Conservation (phyloP, 1,140 invertebrate species). For the Solenopsis fugax region DNA sequence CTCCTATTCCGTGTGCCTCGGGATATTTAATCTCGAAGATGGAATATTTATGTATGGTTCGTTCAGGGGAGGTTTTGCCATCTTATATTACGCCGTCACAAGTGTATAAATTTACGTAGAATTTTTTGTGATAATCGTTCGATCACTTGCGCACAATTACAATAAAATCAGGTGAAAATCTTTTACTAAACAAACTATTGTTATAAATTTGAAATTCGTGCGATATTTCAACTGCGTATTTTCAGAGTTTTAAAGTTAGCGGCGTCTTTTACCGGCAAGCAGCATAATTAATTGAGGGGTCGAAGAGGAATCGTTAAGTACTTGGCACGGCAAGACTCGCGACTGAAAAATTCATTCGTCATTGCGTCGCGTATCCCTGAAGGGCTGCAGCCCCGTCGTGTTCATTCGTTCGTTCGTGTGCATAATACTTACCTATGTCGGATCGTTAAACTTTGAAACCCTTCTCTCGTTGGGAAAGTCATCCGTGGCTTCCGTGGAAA, state of each 20-base stretch:
- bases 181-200: not conserved
- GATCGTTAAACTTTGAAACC: slow-evolving; percentile 64
- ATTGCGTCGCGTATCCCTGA: slow-evolving; percentile 28
- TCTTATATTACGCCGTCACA: not conserved
- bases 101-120: slow-evolving; percentile 12
- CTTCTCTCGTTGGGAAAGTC: slow-evolving; percentile 56
- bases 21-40: slow-evolving; percentile 62
- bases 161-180: not conserved
- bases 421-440: slow-evolving; percentile 18
- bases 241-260: not conserved
- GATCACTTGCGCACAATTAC: not conserved
- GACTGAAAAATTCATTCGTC: slow-evolving; percentile 64
- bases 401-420: slow-evolving; percentile 34
- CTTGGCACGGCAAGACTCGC: slow-evolving; percentile 35
- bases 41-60: slow-evolving; percentile 54
- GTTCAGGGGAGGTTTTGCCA: not conserved
- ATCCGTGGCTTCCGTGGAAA: slow-evolving; percentile 48
- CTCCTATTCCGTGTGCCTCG: slow-evolving; percentile 14
- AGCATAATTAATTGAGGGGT: slow-evolving; percentile 62
- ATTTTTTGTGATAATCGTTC: not conserved
- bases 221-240: not conserved
- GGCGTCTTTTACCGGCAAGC: not conserved
- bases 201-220: not conserved
- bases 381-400: not conserved
- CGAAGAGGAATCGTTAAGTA: slow-evolving; percentile 59